These are phyloP conservation scores for Slavum lentiscoides DNA, from an alignment of 2,888 invertebrate species.

Conservation along the genomic window DNA sequence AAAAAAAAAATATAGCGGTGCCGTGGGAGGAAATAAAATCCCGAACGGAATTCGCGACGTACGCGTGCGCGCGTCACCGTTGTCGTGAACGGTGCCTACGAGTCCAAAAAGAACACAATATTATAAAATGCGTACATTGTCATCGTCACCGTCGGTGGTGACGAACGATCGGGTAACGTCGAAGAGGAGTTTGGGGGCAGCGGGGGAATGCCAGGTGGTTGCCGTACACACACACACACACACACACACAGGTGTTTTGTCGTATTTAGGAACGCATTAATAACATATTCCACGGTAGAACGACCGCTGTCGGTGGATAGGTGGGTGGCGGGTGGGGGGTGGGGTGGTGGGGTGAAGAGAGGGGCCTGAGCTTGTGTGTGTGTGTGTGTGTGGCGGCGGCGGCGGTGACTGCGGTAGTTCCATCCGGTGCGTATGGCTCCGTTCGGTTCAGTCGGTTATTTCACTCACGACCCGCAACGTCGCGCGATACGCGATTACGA, in stretches of 20 bases:
- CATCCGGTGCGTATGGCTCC: constrained; percentile 43
- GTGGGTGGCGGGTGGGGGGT: neutral
- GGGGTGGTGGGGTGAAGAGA: neutral
- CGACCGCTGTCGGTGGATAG: neutral
- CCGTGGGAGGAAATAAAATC: no score
- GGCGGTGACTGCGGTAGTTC: constrained; percentile 42
- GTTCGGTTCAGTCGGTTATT: constrained; percentile 52
- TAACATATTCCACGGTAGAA: constrained; percentile 34
- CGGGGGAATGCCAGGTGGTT: constrained; percentile 46
- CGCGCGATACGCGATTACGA: neutral
- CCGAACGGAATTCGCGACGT: no score
- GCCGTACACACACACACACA: neutral
- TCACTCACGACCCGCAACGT: constrained; percentile 47
- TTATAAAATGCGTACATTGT: constrained; percentile 4
- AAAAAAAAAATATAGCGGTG: no score
- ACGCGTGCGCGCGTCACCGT: no score
- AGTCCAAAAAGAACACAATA: constrained; percentile 3
- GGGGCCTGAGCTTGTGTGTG: neutral
- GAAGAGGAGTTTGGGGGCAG: neutral
- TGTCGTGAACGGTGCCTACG: constrained; percentile 39
- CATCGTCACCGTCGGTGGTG: constrained; percentile 13
- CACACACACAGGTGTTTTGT: constrained; percentile 51
- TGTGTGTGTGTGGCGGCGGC: neutral
- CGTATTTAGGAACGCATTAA: constrained; percentile 52
- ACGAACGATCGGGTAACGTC: neutral